Conservation (phyloP, 2,888 invertebrate species). For the Eurytoma californica region DNA sequence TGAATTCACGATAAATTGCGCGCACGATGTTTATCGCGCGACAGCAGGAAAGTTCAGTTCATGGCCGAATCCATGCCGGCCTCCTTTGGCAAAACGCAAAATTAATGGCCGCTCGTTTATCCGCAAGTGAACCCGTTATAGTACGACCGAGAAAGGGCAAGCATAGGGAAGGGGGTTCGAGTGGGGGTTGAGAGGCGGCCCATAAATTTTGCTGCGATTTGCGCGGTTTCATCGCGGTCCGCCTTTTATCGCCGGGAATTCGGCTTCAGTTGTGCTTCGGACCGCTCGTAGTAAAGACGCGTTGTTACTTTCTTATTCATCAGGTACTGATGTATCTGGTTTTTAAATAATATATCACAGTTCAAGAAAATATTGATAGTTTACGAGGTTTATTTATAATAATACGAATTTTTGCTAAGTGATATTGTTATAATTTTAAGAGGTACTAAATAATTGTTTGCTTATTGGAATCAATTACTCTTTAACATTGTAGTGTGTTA, state of each 20-base stretch:
- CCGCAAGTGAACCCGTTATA: neutral
- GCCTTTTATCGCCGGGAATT: constrained; percentile 74
- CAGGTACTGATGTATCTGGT: constrained; percentile 9
- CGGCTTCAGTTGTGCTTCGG: constrained; percentile 66
- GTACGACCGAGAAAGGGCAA: neutral
- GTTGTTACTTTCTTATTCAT: constrained; percentile 62
- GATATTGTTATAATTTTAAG: too few species aligned
- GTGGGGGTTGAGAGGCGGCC: constrained; percentile 59
- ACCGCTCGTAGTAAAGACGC: constrained; percentile 54
- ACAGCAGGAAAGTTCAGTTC: neutral
- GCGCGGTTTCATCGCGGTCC: constrained; percentile 77
- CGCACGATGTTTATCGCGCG: constrained; percentile 19
- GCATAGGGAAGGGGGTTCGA: neutral
- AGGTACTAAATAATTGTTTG: too few species aligned
- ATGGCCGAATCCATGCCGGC: neutral
- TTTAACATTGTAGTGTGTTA: too few species aligned
- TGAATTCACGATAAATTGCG: constrained; percentile 15
- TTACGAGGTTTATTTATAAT: too few species aligned
- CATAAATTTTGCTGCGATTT: constrained; percentile 78
- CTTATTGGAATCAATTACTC: too few species aligned
- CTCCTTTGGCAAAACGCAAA: constrained; percentile 15
- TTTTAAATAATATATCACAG: too few species aligned
- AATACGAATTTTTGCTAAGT: too few species aligned
- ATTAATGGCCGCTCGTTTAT: constrained; percentile 21
- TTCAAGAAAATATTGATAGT: too few species aligned